Percentiles rank a stretch among this genome's conserved stretches.
phyloP scores from a whole-genome alignment of 2,113 vertebrate species.

The Coptodon rendalli region DNA sequence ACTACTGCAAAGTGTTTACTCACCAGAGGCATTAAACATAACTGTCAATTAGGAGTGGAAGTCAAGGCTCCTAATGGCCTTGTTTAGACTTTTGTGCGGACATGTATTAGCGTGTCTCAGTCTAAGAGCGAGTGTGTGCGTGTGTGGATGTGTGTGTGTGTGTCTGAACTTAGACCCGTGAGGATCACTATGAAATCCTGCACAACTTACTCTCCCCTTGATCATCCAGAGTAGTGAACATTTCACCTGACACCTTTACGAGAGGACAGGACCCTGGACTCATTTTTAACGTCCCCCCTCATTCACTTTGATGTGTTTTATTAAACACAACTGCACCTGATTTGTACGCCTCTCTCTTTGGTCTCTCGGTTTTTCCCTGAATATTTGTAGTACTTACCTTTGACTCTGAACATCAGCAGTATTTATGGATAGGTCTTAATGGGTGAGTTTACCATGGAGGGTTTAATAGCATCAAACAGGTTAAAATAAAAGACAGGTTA shows the following conservation, averaged over 20 bases:
- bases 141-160: neutral
- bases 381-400: conserved; percentile 17
- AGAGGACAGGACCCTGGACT: conserved; percentile 63
- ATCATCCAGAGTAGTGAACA: conserved; percentile 60
- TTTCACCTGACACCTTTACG: conserved; percentile 73
- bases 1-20: conserved; percentile 54
- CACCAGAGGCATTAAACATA: conserved; percentile 57
- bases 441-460: conserved; percentile 1
- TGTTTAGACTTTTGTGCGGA: conserved; percentile 38
- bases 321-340: conserved; percentile 64
- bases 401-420: conserved; percentile 10
- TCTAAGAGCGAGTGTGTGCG: conserved; percentile 7
- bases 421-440: conserved; percentile 41
- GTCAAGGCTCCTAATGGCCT: conserved; percentile 56
- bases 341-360: conserved; percentile 42
- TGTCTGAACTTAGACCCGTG: neutral
- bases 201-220: conserved; percentile 49
- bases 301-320: conserved; percentile 66
- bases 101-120: conserved; percentile 49
- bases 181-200: neutral
- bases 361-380: conserved; percentile 2
- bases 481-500: neutral
- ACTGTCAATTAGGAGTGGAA: conserved; percentile 63
- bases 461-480: neutral
- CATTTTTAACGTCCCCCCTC: conserved; percentile 35